Evolutionary conservation across 2,888 invertebrate species (phyloP), one percentile per base, ranked within the genome.

Genomic region (Agrotis exclamationis): DNA sequence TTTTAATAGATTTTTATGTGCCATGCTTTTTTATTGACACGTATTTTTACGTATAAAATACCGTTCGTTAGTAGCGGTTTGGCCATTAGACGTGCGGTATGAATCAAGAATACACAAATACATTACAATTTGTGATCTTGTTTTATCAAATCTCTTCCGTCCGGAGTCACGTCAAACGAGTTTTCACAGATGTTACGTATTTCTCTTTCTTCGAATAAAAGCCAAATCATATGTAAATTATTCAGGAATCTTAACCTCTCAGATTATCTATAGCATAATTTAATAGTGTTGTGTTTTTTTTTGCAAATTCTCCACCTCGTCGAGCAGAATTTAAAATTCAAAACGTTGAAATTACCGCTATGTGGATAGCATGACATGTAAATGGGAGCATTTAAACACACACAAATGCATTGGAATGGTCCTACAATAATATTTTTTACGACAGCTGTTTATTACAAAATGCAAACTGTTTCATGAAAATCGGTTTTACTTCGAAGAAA

Each of bases 181-280:
- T 83, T 83, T 74, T 22, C 59, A 64, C 74, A 75, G 66, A 82
- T 79, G 65, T 72, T 69, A 65, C 63, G 51, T 74, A 69, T 67
- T 67, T 70, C 64, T 71, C 63, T 62, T 71, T 70, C 56, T 63
- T 58, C 24, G 50, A 75, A 79, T 74, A 81, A 80, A 83, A 71
- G 28, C 64, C 65, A 66, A 77, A 84, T 77, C 70, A 48, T 74
- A 80, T 78, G 77, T 79, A 82, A 85, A 83, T 85, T 84, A 83
- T 86, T 85, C 76, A 70, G 57, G 76, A 85, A 83, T 79, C 70
- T 76, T 71, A 50, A 75, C 60, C 58, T 70, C 72, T 76, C 63
- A 62, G 63, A 57, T 70, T 82, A 79, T 79, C 59, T 82, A 66
- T 72, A 68, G 59, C 64, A 50, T 63, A 66, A 79, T 79, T 72